Conservation (phyloP, 2,797 vertebrate species). For the Alauda arvensis region DNA sequence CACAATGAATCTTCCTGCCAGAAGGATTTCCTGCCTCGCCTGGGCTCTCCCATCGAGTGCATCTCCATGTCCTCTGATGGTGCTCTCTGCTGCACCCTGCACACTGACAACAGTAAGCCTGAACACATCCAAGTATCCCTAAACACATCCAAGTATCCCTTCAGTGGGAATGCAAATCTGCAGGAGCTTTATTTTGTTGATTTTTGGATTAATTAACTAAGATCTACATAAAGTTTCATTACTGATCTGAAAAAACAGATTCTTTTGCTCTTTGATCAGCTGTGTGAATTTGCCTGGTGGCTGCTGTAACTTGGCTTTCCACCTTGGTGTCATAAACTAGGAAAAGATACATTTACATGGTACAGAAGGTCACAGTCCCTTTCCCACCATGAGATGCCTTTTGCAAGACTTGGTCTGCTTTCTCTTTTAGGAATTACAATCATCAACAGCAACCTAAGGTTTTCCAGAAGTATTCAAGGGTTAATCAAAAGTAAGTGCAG, state of each 20-base stretch:
- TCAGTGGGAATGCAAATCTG: neutral
- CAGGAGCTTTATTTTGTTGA: neutral
- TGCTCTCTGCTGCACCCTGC: conserved; percentile 82
- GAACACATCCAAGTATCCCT: neutral
- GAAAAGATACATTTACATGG: neutral
- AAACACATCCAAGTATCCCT: neutral
- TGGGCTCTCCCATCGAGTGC: conserved; percentile 86
- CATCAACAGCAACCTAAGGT: conserved; percentile 84
- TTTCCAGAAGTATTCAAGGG: conserved; percentile 88
- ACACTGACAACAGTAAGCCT: conserved; percentile 91
- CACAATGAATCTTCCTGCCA: conserved; percentile 74
- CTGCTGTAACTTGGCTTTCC: neutral
- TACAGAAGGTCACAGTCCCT: neutral
- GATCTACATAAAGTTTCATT: neutral
- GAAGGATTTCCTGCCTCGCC: conserved; percentile 87
- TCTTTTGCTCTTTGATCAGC: neutral
- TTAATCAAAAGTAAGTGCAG: conserved; percentile 85
- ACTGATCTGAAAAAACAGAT: neutral
- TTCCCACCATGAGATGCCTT: neutral
- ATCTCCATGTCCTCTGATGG: conserved; percentile 85
- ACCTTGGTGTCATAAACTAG: neutral
- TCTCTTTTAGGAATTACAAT: conserved; percentile 81
- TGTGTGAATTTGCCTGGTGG: neutral
- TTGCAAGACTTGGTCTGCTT: neutral
- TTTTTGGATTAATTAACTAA: neutral